These are phyloP conservation scores for Oxyteleia sp. DNA, from an alignment of 2,888 invertebrate species.

Conservation along the genomic window DNA sequence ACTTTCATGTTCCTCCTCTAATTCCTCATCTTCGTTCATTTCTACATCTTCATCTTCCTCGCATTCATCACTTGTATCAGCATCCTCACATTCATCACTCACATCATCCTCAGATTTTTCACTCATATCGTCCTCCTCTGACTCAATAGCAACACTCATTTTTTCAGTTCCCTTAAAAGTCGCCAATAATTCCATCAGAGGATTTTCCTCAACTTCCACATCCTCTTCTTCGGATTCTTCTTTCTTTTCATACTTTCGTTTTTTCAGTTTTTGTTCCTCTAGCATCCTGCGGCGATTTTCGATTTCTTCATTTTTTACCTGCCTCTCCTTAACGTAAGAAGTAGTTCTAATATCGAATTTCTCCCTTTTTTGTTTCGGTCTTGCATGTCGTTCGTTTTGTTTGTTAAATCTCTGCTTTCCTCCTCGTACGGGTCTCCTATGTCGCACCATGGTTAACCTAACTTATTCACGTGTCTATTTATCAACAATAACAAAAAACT, in stretches of 20 bases:
- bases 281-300: conserved; percentile 82
- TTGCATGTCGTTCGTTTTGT: conserved; percentile 66
- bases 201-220: conserved; percentile 86
- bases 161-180: conserved; percentile 84
- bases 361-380: conserved; percentile 77
- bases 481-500: too few relatives aligned
- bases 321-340: conserved; percentile 83
- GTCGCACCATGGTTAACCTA: conserved; percentile 78
- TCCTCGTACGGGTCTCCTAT: conserved; percentile 79
- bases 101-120: conserved; percentile 53
- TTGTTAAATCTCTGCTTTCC: conserved; percentile 80
- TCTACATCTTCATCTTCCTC: conserved; percentile 33
- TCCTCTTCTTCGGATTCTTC: conserved; percentile 88
- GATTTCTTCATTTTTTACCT: conserved; percentile 82
- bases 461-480: conserved; percentile 47
- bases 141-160: conserved; percentile 85
- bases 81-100: too few relatives aligned
- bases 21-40: conserved; percentile 15
- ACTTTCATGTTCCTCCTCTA: too few relatives aligned
- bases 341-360: conserved; percentile 83
- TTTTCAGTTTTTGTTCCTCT: conserved; percentile 88
- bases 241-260: conserved; percentile 85
- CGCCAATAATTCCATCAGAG: conserved; percentile 88
- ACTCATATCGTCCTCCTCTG: conserved; percentile 68
- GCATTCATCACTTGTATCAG: too few relatives aligned